Percentiles rank a stretch among this genome's conserved stretches.
phyloP scores from a whole-genome alignment of 2,888 invertebrate genomes.

The Plagiodera versicolora region DNA sequence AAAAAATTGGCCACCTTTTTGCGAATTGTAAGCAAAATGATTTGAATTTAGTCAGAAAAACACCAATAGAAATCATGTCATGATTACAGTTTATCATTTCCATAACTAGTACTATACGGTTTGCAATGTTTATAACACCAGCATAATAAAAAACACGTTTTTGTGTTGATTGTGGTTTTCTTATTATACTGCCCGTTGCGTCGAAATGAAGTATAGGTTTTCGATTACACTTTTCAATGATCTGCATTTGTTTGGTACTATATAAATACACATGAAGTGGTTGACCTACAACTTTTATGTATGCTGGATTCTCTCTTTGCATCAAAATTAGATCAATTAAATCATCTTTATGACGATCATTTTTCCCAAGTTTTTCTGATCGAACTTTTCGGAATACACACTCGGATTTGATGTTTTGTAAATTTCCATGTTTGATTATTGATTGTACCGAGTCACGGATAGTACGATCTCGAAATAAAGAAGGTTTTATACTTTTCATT shows the following conservation, averaged over 20 bases:
- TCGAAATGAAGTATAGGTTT: conserved; percentile 13
- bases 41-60: conserved; percentile 11
- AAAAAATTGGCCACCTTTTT: background rate
- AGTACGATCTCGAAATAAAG: conserved; percentile 1
- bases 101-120: conserved; percentile 7
- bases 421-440: background rate
- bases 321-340: conserved; percentile 5
- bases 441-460: background rate
- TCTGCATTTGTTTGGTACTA: conserved; percentile 11
- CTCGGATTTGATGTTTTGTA: conserved; percentile 11
- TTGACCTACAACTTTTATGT: conserved; percentile 4
- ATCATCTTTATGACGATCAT: conserved; percentile 7
- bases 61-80: conserved; percentile 6
- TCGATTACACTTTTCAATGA: conserved; percentile 1
- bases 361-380: conserved; percentile 6
- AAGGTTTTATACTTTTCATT: conserved; percentile 7
- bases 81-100: conserved; percentile 12
- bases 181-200: conserved; percentile 16
- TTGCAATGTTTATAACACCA: conserved; percentile 7
- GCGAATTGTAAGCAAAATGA: background rate
- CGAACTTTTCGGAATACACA: conserved; percentile 11
- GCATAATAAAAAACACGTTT: conserved; percentile 18
- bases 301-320: conserved; percentile 4
- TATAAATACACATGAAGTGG: conserved; percentile 13
- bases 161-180: conserved; percentile 1